Conservation (phyloP, 2,113 vertebrate species). For the Carassius gibelio region DNA sequence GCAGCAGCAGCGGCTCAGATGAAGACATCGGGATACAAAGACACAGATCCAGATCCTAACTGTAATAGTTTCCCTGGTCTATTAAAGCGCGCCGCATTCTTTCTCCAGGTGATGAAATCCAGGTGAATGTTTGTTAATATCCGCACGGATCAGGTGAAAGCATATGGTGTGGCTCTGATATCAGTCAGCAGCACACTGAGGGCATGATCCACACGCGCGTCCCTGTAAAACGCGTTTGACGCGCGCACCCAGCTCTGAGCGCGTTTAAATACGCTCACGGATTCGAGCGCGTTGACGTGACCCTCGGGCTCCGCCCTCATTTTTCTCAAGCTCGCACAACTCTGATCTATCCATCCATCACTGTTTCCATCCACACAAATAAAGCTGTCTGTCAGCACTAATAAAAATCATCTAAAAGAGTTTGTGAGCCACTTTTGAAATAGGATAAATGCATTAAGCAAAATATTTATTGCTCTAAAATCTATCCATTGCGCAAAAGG, state of each 20-base stretch:
- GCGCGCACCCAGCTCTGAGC: slow-evolving; percentile 74
- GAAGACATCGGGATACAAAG: slow-evolving; percentile 85
- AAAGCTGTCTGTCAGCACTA: not conserved
- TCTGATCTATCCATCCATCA: not conserved
- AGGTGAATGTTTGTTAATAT: not conserved
- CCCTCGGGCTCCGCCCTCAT: slow-evolving; percentile 76
- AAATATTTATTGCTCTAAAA: not conserved
- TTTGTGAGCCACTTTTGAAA: not conserved
- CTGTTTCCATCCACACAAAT: not conserved
- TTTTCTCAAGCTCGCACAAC: slow-evolving; percentile 67
- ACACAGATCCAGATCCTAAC: slow-evolving; percentile 36
- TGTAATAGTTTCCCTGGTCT: slow-evolving; percentile 29
- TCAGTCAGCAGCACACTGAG: slow-evolving; percentile 29
- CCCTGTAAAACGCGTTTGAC: slow-evolving; percentile 64
- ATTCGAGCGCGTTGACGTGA: slow-evolving; percentile 82
- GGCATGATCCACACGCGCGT: slow-evolving; percentile 67
- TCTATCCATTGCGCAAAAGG: no score
- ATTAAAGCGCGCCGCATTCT: slow-evolving; percentile 27
- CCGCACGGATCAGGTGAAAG: slow-evolving; percentile 1
- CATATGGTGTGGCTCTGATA: not conserved
- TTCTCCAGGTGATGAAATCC: slow-evolving; percentile 47
- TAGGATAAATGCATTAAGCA: not conserved
- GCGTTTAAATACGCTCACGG: slow-evolving; percentile 87
- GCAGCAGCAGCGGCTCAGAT: slow-evolving; percentile 82
- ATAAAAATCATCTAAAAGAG: no score